phyloP scores from a whole-genome alignment of 2,113 vertebrate genomes.

The Atherinomorus stipes region DNA sequence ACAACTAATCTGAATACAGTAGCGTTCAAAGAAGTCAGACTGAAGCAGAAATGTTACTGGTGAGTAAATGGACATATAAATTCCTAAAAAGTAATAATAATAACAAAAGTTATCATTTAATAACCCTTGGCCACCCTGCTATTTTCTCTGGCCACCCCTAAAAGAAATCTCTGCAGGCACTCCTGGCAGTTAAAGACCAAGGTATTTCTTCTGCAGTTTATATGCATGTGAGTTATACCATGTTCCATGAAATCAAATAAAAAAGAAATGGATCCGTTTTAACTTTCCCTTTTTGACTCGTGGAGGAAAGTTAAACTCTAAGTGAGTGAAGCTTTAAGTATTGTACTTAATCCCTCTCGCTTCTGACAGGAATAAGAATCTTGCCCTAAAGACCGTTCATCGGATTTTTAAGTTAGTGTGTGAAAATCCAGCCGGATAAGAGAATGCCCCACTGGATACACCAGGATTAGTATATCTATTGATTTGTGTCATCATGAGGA shows the following conservation, averaged over 20 bases:
- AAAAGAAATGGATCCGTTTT: slow-evolving; percentile 40
- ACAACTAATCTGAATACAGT: too few species aligned
- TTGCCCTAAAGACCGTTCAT: slow-evolving; percentile 75
- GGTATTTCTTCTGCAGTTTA: slow-evolving; percentile 53
- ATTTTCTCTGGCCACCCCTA: too few species aligned
- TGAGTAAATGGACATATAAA: too few species aligned
- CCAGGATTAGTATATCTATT: slow-evolving; percentile 82
- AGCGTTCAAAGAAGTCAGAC: too few species aligned
- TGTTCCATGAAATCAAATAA: slow-evolving; percentile 46
- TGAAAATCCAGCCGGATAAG: slow-evolving; percentile 81
- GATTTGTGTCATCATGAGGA: slow-evolving; percentile 80
- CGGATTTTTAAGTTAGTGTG: slow-evolving; percentile 77
- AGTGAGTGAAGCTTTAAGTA: slow-evolving; percentile 73
- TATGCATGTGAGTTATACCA: slow-evolving; percentile 38
- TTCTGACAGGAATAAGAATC: slow-evolving; percentile 78
- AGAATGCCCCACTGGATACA: slow-evolving; percentile 76
- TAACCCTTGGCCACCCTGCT: too few species aligned
- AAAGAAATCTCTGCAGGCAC: too few species aligned
- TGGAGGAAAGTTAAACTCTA: slow-evolving; percentile 62
- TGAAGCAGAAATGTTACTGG: too few species aligned
- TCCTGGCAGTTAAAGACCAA: too few species aligned
- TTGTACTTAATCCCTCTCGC: slow-evolving; percentile 75
- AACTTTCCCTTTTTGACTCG: slow-evolving; percentile 44
- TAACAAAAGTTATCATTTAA: too few species aligned
- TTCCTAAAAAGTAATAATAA: too few species aligned